phyloP scores from a whole-genome alignment of 2,113 vertebrate species.

The Rhizomys pruinosus region DNA sequence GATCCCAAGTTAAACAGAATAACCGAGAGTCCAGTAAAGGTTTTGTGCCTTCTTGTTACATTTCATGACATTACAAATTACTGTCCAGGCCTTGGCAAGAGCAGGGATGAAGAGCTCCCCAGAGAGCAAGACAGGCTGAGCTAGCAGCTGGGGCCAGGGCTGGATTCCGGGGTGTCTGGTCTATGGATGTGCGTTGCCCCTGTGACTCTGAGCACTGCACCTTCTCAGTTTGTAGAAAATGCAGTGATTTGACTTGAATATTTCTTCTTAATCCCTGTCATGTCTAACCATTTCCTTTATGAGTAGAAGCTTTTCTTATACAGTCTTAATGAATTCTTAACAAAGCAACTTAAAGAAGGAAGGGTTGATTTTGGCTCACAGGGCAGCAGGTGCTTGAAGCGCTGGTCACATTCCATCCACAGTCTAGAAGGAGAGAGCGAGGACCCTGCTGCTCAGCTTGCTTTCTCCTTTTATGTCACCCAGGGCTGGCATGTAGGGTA shows the following conservation, averaged over 20 bases:
- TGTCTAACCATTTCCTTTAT: not conserved
- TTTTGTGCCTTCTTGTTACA: not conserved
- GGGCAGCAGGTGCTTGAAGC: not conserved
- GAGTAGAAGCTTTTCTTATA: not conserved
- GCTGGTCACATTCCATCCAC: not conserved
- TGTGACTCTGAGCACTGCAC: not conserved
- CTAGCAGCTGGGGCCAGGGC: fast-evolving
- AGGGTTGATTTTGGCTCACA: not conserved
- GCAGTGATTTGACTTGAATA: not conserved
- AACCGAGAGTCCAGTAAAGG: not conserved
- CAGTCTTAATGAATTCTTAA: not conserved
- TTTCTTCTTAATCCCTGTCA: not conserved
- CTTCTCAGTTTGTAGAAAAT: not conserved
- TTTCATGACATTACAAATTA: not conserved
- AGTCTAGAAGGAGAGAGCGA: not conserved
- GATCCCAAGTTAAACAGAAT: slow-evolving; percentile 9
- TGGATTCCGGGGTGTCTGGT: not conserved
- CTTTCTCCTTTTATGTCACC: not conserved
- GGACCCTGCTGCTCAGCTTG: no score
- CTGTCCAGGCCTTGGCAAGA: not conserved
- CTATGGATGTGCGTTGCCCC: not conserved
- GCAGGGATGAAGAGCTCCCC: not conserved
- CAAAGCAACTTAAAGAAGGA: not conserved
- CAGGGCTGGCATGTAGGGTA: no score
- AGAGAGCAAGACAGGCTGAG: not conserved